Percentiles rank a stretch among this genome's conserved stretches.
phyloP scores from a whole-genome alignment of 2,113 vertebrate genomes.

The Typhlomys cinereus region DNA sequence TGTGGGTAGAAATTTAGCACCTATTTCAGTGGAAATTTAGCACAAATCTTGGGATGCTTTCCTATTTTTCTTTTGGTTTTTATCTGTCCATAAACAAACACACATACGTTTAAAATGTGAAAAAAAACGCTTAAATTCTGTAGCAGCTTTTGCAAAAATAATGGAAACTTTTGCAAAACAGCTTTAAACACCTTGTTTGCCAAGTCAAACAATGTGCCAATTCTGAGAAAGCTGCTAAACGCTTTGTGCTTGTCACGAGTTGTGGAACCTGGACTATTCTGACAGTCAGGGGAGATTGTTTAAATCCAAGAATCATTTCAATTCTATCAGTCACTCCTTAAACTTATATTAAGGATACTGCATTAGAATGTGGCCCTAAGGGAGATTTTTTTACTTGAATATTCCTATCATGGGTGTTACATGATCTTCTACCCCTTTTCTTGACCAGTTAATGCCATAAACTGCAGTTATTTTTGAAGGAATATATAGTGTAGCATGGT shows the following conservation, averaged over 20 bases:
- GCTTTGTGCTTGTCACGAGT: slow-evolving; percentile 55
- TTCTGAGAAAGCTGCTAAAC: slow-evolving; percentile 64
- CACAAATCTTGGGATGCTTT: slow-evolving; percentile 65
- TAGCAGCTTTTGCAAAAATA: slow-evolving; percentile 69
- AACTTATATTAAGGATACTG: not conserved
- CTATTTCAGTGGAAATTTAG: slow-evolving; percentile 52
- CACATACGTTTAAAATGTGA: slow-evolving; percentile 62
- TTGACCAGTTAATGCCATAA: not conserved
- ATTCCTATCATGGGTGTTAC: not conserved
- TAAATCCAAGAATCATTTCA: slow-evolving; percentile 57
- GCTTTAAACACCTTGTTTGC: slow-evolving; percentile 68
- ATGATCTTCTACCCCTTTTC: not conserved
- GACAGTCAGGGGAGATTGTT: slow-evolving; percentile 68
- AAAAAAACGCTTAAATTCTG: slow-evolving; percentile 33
- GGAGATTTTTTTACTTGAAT: not conserved
- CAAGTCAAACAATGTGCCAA: slow-evolving; percentile 58
- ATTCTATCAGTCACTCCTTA: slow-evolving; percentile 1
- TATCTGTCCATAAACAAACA: slow-evolving; percentile 71
- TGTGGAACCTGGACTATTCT: slow-evolving; percentile 65
- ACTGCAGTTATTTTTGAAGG: not conserved
- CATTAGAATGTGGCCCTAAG: not conserved
- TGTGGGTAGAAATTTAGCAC: slow-evolving; percentile 2
- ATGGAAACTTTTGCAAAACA: slow-evolving; percentile 66
- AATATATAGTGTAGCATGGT: not conserved
- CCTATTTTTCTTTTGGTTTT: slow-evolving; percentile 63